Evolutionary conservation across 2,113 vertebrate species (phyloP).

Genomic region (Holacanthus passer): DNA sequence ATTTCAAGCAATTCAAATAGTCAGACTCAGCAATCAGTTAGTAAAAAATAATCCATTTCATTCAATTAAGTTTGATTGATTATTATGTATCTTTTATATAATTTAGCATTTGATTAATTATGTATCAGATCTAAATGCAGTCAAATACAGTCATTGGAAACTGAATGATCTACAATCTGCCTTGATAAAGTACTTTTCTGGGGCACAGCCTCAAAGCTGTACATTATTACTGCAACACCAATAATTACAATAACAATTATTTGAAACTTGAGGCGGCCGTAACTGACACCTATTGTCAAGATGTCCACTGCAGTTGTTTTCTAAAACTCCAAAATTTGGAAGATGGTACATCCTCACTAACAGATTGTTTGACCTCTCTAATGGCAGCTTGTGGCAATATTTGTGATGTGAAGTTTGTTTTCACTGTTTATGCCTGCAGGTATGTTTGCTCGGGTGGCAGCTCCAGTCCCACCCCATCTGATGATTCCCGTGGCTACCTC

Average conservation of each 20-base stretch:
- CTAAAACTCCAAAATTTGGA: neutral
- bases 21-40: too few species aligned
- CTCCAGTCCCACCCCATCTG: constrained; percentile 81
- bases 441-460: constrained; percentile 90
- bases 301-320: neutral
- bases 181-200: neutral
- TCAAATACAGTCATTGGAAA: neutral
- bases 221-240: neutral
- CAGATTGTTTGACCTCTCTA: neutral
- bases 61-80: neutral
- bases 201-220: neutral
- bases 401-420: constrained; percentile 26
- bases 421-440: constrained; percentile 75
- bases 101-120: too few species aligned
- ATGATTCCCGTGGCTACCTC: constrained; percentile 86
- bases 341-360: constrained; percentile 5
- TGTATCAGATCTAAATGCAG: neutral
- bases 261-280: neutral
- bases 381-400: constrained; percentile 20
- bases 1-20: too few species aligned
- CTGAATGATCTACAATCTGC: neutral
- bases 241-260: neutral
- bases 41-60: too few species aligned
- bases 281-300: neutral
- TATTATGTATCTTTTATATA: neutral